A percentile compares a stretch with the other conserved stretches of the same genome.
Conservation (phyloP, 1,140 invertebrate genomes). For the Rhagoletis pomonella region DNA sequence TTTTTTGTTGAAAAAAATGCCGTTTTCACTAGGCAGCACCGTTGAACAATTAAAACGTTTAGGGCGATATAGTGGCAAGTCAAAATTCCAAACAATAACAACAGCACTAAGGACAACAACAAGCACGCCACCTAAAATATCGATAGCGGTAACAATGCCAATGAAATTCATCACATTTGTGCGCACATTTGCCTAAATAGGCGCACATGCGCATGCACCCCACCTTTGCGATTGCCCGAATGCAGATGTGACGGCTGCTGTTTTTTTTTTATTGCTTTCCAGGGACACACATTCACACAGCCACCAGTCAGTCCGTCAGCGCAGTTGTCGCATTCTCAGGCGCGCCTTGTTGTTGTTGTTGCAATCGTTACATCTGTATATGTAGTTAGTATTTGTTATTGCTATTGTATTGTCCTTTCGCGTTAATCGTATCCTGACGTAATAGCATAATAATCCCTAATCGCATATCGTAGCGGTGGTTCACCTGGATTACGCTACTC, state of each 20-base stretch:
- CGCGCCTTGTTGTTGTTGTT: background rate
- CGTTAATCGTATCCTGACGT: slow-evolving; percentile 43
- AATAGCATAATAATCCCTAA: slow-evolving; percentile 56
- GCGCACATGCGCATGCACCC: slow-evolving; percentile 31
- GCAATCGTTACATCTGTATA: background rate
- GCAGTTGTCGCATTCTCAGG: background rate
- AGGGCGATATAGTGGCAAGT: slow-evolving; percentile 27
- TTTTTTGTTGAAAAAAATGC: background rate
- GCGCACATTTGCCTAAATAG: slow-evolving; percentile 50
- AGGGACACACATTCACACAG: too few species aligned
- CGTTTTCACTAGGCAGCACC: background rate
- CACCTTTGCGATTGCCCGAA: background rate
- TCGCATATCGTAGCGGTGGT: slow-evolving; percentile 49
- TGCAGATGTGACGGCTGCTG: slow-evolving; percentile 8
- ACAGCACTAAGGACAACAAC: background rate
- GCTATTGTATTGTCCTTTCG: slow-evolving; percentile 1
- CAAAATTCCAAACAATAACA: slow-evolving; percentile 19
- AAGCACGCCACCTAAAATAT: background rate
- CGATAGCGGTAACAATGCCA: slow-evolving; percentile 2
- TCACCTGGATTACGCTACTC: slow-evolving; percentile 51
- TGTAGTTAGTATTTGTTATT: background rate
- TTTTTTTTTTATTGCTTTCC: background rate
- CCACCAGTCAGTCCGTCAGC: background rate
- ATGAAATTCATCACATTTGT: background rate
- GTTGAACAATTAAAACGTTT: background rate